Base-by-base conservation (phyloP, 2,888 invertebrate genomes). In the Tetramorium bicarinatum region DNA sequence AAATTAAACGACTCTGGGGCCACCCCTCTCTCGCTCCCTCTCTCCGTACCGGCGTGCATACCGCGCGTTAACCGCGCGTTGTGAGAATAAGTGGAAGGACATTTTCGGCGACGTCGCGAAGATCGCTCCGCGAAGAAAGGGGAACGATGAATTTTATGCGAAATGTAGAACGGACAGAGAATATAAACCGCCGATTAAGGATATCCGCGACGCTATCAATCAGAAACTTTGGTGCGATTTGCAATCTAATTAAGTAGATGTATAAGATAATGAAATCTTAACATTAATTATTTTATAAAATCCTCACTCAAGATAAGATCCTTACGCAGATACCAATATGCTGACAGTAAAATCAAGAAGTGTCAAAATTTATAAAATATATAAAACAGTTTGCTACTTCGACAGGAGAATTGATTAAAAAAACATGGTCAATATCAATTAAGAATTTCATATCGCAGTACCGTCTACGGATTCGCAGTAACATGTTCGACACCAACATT, bases 1-100 rank as follows among this genome's bases (percentile, higher is more conserved):
- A 94, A 94, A 94, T 95, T 94, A 94, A 94, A 94, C 92, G 92
- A 91, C 93, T 86, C 84, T 44, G 59, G 72, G n/a, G 41, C 41
- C 15, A 21, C 29, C 34, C 61, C 15, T 9, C 9, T 21, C 34
- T 21, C 47, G 11, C 47, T 9, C 9, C 9, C 41, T 9, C 41
- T 41, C 59, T 49, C 38, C 47, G 3, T 29, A 11, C 38, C 6
- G 64, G 21, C n/a, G 44, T 25, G 47, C 71, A 75, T 62, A 74
- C 29, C 75, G 52, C 75, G 81, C 75, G 52, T 80, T 79, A 79
- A 79, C 56, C 56, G 75, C 61, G 47, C 59, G 61, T 21, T 15
- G 64, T 38, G 81, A 76, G 29, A 62, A 52, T 56, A 67, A 75
- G 81, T 21, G 61, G 11, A 34, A 56, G 38, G 56, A 34, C 21